Percentiles rank a stretch among this genome's conserved stretches.
These are phyloP conservation scores for Crotalus tigris DNA, from an alignment of 2,113 vertebrate species.

Conservation along the genomic window DNA sequence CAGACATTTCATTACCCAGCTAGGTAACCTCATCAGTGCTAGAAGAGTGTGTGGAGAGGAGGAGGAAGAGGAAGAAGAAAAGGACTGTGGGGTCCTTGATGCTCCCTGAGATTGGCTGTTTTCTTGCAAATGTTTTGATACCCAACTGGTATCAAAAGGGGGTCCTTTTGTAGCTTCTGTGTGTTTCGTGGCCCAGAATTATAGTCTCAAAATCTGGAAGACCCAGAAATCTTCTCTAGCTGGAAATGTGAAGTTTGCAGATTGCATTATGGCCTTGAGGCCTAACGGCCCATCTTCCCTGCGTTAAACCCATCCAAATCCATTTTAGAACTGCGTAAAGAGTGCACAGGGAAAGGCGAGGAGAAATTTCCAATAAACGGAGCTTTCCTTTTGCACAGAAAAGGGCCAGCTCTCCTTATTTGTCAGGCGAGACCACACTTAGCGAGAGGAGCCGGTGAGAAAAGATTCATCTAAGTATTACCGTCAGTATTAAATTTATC, in stretches of 20 bases:
- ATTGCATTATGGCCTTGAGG: neutral
- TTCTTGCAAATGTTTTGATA: neutral
- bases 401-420: neutral
- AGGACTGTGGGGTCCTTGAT: neutral
- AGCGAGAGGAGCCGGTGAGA: neutral
- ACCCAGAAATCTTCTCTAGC: neutral
- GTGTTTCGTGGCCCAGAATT: neutral
- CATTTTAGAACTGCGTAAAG: neutral
- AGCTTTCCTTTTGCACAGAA: neutral
- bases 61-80: neutral
- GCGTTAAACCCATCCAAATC: neutral
- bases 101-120: neutral
- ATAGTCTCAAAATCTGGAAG: neutral
- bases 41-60: neutral
- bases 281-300: neutral
- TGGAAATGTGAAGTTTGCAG: neutral
- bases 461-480: neutral
- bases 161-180: neutral
- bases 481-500: conserved; percentile 13
- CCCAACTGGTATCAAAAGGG: too few species aligned
- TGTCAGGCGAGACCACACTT: neutral
- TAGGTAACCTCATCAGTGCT: neutral
- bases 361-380: neutral
- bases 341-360: neutral
- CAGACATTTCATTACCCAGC: neutral